Base-by-base conservation (phyloP, 2,888 invertebrate genomes). In the Dioctria rufipes region DNA sequence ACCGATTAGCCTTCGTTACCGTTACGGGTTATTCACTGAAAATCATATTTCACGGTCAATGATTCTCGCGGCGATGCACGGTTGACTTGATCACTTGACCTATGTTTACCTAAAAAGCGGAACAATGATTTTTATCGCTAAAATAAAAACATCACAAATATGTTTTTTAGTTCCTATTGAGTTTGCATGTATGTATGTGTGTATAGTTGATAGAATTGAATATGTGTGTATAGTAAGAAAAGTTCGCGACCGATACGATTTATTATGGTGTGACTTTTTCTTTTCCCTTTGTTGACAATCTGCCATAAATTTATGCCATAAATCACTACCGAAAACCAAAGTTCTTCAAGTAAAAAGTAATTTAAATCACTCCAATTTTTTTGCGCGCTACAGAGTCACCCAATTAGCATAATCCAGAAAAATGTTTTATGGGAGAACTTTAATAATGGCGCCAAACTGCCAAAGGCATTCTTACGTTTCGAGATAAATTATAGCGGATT, bases 31-130 rank as follows among this genome's bases (percentile, higher is more conserved):
- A 51, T 51, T 69, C 69, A 69, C 39, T 69, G 67, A 69, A 65
- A 69, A 69, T 69, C 69, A 69, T 69, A 69, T 54, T 54, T 54
- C 54, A 54, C 54, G 54, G 54, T 54, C 54, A 54, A n/a, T 54
- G n/a, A n/a, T 11, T 54, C 3, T 25, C 54, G n/a, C 11, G 8
- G 54, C 54, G 25, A 25, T 25, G 25, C 54, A 54, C n/a, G 54
- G 54, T 54, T 54, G 54, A 54, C 54, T 54, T 54, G 11, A 54
- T 54, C 54, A n/a, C 54, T 11, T 54, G 54, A 54, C 54, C 54
- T 54, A 11, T 54, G 54, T 54, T 54, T 11, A 4, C 4, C 11
- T 54, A 8, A 54, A 25, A 11, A 54, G 54, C 11, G 54, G 54
- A 54, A 54, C 54, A 54, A 11, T 54, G n/a, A 6, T 1, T 11